Evolutionary conservation across 35 echinoderm and acorn worm species (phyloP), one percentile per base, ranked within the genome.

Genomic region (Heliocidaris erythrogramma): DNA sequence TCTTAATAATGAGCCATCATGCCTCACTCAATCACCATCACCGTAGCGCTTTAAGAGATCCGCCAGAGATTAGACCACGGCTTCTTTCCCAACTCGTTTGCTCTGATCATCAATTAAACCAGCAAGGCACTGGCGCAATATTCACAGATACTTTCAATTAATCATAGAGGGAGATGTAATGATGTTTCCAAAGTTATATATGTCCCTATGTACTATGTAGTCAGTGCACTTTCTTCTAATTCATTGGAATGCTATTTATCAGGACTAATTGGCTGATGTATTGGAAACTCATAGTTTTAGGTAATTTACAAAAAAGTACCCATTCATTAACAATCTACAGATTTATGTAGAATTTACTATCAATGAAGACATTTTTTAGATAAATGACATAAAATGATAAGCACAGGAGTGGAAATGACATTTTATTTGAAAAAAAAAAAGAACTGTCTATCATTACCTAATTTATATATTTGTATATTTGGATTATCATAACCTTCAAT

Each of bases 1-100:
- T 78, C 65, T 78, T 78, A 78, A 78, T 78, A 78, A 78, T 78
- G 65, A 78, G 27, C 65, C 65, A 78, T 78, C 65, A 78, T 78
- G 65, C 65, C 65, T 78, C 65, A 24, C 65, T 78, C 65, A 78
- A 78, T 78, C 65, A 78, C 65, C 65, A 78, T 78, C 65, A 78
- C 0, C 65, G 65, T n/a, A n/a, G 65, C 27, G 65, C 65, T 78
- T 78, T 78, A 78, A 78, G 65, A 78, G 65, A 18, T 78, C 18
- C 21, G 18, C 65, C 65, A 78, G 65, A 78, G 65, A 78, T 78
- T 21, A n/a, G 65, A 78, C 65, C 65, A 78, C 65, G 65, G 3
- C 52, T 78, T 21, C 65, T 78, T 78, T 78, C 65, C 65, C 65
- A 78, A 24, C 65, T 78, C 65, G 27, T 78, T 78, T 78, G 17